phyloP scores from a whole-genome alignment of 2,888 invertebrate species.

The Coronaproctus castanopsis region DNA sequence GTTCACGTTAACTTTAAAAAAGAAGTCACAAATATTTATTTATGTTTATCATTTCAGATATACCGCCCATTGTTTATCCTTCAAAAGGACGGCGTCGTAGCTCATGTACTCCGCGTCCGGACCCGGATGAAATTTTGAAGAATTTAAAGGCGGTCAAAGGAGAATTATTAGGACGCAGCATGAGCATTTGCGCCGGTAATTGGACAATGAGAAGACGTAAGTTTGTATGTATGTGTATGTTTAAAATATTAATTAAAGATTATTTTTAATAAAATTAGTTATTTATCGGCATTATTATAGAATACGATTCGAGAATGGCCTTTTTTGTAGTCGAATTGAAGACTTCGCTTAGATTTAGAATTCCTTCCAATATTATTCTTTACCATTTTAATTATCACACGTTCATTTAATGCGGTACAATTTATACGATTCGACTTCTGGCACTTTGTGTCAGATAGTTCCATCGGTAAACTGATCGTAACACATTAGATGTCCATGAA shows the following conservation, averaged over 20 bases:
- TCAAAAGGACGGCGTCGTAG: constrained; percentile 56
- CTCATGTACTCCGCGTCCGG: constrained; percentile 52
- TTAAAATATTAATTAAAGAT: background rate
- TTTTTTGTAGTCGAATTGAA: background rate
- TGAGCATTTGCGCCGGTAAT: constrained; percentile 49
- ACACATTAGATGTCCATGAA: too few species aligned
- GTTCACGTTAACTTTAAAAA: too few species aligned
- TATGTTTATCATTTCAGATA: constrained; percentile 24
- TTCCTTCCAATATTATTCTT: too few species aligned
- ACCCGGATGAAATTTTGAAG: constrained; percentile 65
- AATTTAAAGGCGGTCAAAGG: constrained; percentile 62
- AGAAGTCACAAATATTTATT: too few species aligned
- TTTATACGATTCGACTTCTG: too few species aligned
- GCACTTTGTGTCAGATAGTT: too few species aligned
- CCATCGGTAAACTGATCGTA: too few species aligned
- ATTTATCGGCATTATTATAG: background rate
- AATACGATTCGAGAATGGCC: too few species aligned
- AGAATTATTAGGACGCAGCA: constrained; percentile 51
- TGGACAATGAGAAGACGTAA: constrained; percentile 23
- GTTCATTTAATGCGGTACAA: too few species aligned
- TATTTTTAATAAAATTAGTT: background rate
- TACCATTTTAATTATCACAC: too few species aligned
- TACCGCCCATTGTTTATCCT: constrained; percentile 28
- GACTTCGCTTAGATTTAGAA: too few species aligned
- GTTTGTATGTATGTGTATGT: too few species aligned